These are phyloP conservation scores for Scaptomyza polygonia DNA, from an alignment of 2,888 invertebrate species.

Conservation along the genomic window DNA sequence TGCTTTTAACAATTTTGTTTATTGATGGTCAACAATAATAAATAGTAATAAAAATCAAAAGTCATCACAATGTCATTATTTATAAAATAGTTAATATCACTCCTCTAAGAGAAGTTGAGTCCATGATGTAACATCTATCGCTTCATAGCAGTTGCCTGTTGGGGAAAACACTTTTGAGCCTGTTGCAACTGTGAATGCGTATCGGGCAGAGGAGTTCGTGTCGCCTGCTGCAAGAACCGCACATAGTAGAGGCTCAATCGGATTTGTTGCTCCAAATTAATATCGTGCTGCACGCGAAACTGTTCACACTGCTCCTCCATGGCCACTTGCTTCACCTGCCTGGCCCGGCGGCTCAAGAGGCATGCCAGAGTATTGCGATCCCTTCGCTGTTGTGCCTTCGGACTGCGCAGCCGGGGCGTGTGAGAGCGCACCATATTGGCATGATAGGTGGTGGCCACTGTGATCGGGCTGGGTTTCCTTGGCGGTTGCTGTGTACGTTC, in stretches of 20 bases:
- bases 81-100: background rate
- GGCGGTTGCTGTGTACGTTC: slow-evolving; percentile 16
- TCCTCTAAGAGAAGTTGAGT: slow-evolving; percentile 7
- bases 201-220: slow-evolving; percentile 31
- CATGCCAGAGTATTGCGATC: slow-evolving; percentile 70
- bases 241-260: slow-evolving; percentile 66
- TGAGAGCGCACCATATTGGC: slow-evolving; percentile 69
- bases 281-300: slow-evolving; percentile 49
- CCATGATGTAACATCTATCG: slow-evolving; percentile 13
- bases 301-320: slow-evolving; percentile 63
- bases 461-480: slow-evolving; percentile 2
- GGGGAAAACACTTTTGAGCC: slow-evolving; percentile 13
- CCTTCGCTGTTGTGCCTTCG: slow-evolving; percentile 69
- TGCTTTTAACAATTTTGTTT: slow-evolving; percentile 38
- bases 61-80: slow-evolving; percentile 43
- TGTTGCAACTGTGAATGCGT: slow-evolving; percentile 11
- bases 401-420: slow-evolving; percentile 45
- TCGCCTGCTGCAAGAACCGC: slow-evolving; percentile 56
- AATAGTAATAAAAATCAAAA: slow-evolving; percentile 37
- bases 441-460: slow-evolving; percentile 43
- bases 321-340: slow-evolving; percentile 59
- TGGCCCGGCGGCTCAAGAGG: slow-evolving; percentile 57
- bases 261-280: slow-evolving; percentile 55
- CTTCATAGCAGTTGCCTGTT: slow-evolving; percentile 19
- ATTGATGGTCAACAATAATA: slow-evolving; percentile 48